These are phyloP conservation scores for Euzetes globulus DNA, from an alignment of 2,888 invertebrate species.

Conservation along the genomic window DNA sequence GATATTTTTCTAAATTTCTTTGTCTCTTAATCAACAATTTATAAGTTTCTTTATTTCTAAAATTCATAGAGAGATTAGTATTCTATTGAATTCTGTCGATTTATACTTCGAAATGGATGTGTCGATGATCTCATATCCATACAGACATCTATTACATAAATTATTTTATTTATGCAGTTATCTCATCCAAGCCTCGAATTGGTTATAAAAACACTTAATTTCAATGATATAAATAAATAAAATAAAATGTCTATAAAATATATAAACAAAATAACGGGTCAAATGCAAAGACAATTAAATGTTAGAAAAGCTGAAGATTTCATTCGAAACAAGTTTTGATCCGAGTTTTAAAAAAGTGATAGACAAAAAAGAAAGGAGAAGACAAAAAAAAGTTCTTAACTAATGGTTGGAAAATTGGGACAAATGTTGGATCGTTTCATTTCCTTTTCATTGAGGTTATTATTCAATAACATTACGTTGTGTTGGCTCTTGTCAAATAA, in stretches of 20 bases:
- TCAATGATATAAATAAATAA: not conserved
- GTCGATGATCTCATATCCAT: no score
- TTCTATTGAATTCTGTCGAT: no score
- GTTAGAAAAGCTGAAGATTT: not conserved
- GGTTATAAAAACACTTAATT: no score
- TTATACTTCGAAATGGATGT: no score
- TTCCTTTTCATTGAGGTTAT: not conserved
- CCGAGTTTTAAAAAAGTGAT: not conserved
- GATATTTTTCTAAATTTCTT: no score
- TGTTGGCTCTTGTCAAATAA: not conserved
- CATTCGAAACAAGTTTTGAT: not conserved
- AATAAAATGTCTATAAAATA: not conserved
- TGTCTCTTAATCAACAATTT: no score
- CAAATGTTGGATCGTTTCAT: not conserved
- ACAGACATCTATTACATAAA: no score
- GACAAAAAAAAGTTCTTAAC: not conserved
- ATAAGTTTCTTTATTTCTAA: no score
- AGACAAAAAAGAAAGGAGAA: not conserved
- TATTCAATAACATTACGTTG: not conserved
- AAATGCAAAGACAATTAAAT: not conserved
- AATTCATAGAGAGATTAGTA: no score
- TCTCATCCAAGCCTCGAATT: no score
- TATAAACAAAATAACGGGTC: not conserved
- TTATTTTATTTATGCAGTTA: no score
- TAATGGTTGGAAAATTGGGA: not conserved